phyloP scores from a whole-genome alignment of 2,888 invertebrate genomes.

The Eupithecia subfuscata region DNA sequence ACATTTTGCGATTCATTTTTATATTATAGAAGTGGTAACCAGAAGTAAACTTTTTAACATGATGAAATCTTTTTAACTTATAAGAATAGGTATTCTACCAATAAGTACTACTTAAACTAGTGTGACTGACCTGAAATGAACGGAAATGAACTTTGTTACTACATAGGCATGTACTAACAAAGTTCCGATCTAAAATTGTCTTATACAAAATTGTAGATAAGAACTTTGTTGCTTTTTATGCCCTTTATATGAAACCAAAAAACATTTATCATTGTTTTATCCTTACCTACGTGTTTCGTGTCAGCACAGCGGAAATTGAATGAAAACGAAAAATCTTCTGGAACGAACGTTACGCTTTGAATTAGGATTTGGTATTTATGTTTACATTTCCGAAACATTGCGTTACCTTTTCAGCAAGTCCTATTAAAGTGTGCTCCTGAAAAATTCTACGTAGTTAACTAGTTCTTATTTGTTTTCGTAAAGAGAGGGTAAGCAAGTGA shows the following conservation, averaged over 20 bases:
- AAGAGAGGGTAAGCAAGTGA: not conserved
- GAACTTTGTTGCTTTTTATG: not conserved
- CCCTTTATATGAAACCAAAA: not conserved
- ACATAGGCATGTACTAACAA: no score
- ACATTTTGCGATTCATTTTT: no score
- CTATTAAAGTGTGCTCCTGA: not conserved
- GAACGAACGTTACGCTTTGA: not conserved
- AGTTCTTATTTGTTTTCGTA: not conserved
- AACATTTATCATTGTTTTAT: not conserved
- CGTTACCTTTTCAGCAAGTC: not conserved
- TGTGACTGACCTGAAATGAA: no score
- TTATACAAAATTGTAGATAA: no score
- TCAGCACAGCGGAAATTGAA: constrained; percentile 9
- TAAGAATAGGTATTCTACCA: no score
- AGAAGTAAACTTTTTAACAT: no score
- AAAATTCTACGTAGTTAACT: not conserved
- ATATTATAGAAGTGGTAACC: no score
- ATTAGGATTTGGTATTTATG: not conserved
- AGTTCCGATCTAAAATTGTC: no score
- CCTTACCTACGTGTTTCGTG: not conserved
- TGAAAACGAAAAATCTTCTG: not conserved
- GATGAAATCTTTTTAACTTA: no score
- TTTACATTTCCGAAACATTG: constrained; percentile 3
- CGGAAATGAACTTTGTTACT: no score
- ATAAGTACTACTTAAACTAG: no score